These are phyloP conservation scores for Chrysodeixis includens DNA, from an alignment of 2,888 invertebrate species.

Conservation along the genomic window DNA sequence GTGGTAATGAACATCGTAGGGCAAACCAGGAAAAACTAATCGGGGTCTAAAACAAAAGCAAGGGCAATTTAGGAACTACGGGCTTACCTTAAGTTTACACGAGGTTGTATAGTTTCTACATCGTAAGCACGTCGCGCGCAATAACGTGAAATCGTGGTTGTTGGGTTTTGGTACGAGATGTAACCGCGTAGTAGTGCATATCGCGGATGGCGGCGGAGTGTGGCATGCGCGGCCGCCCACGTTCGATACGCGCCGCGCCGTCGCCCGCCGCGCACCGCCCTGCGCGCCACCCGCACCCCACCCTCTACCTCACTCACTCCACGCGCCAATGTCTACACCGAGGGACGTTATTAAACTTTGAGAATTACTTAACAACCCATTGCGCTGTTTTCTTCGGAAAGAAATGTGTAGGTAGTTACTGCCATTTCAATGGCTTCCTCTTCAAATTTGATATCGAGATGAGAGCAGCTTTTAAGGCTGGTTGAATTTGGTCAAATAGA, in stretches of 20 bases:
- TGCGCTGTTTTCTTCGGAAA: slow-evolving; percentile 33
- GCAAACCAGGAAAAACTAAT: slow-evolving; percentile 26
- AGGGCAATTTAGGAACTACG: slow-evolving; percentile 26
- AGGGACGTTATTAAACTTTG: slow-evolving; percentile 19
- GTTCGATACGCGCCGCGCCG: slow-evolving; percentile 79
- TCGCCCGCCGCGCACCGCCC: slow-evolving; percentile 50
- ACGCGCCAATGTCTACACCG: slow-evolving; percentile 6
- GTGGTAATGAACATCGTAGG: slow-evolving; percentile 55
- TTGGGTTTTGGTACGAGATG: slow-evolving; percentile 62
- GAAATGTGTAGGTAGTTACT: slow-evolving; percentile 20
- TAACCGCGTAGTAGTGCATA: slow-evolving; percentile 72
- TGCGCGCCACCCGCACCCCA: slow-evolving; percentile 27
- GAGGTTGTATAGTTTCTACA: slow-evolving; percentile 69
- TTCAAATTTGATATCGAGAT: background rate
- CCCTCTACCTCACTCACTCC: slow-evolving; percentile 14
- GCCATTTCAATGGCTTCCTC: background rate
- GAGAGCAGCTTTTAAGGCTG: background rate
- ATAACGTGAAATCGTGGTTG: slow-evolving; percentile 63
- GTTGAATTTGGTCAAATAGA: background rate
- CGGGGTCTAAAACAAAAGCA: slow-evolving; percentile 21
- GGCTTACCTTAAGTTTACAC: slow-evolving; percentile 73
- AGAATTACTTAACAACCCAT: slow-evolving; percentile 36
- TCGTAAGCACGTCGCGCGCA: slow-evolving; percentile 66
- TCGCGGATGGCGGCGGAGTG: slow-evolving; percentile 68
- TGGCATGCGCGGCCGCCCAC: slow-evolving; percentile 84